Base-by-base conservation (phyloP, 2,113 vertebrate genomes). In the Paralichthys olivaceus region DNA sequence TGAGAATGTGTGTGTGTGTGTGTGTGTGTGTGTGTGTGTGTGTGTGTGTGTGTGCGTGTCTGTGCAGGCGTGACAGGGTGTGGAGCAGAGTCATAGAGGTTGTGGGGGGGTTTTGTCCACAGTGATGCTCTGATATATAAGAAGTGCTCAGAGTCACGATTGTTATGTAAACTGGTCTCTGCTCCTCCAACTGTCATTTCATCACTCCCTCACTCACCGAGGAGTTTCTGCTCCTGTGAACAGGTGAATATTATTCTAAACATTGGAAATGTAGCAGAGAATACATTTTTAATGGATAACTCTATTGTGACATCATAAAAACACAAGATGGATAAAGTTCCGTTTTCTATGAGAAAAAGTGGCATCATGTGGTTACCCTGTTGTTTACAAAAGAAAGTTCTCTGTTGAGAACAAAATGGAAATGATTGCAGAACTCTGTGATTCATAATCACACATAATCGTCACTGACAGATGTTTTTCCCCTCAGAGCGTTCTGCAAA, bases 121-220 rank as follows among this genome's bases (percentile, higher is more conserved):
- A 69, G 63, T 64, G 65, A 70, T 64, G 26, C 71, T 80, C 64
- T 75, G 58, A 80, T 73, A 72, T 80, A 69, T 81, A 81, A 85
- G 59, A 83, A 79, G 65, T 77, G 77, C 68, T 87, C 61, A 37
- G 51, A 84, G 69, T 83, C 70, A 82, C 25, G 40, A 56, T 29
- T 14, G 58, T 87, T 81, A 83, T 76, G 54, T 84, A 79, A 88
- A 85, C 64, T 73, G 51, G 6, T 7, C 47, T 80, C 61, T 75
- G 57, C 54, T 51, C 51, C 55, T 68, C 40, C 49, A 29, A 65
- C 29, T 14, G 32, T 45, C 7, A 65, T 59, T 72, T 70, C 25
- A 45, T 60, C 12, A 19, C 49, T 2, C 45, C 19, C 19, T 29
- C 37, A 32, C 63, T 59, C 49, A 62, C 40, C 1, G 37, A 40